Evolutionary conservation across 64 coral and sea anemone genomes (phyloP).

Genomic region (Acropora tenuis): DNA sequence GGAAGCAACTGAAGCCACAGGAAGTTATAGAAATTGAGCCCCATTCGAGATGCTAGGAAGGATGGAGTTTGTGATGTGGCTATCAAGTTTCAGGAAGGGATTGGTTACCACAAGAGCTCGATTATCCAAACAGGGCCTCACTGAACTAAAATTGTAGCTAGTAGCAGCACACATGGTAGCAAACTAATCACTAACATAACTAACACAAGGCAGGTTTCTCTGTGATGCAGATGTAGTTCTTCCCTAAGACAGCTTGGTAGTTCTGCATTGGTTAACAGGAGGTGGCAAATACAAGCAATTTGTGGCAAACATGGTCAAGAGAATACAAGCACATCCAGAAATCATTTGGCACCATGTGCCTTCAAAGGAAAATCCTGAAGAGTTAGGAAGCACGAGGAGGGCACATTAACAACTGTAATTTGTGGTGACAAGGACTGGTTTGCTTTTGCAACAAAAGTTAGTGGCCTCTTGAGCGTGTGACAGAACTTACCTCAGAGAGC

Average conservation of each 20-base stretch:
- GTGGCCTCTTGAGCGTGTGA: slow-evolving; percentile 8
- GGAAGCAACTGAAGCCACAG: too few relatives aligned
- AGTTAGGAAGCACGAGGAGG: neutral
- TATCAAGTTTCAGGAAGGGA: neutral
- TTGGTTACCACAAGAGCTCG: too few relatives aligned
- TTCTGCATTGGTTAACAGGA: neutral
- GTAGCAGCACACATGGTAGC: too few relatives aligned
- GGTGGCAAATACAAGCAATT: neutral
- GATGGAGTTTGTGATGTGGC: too few relatives aligned
- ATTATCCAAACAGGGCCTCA: too few relatives aligned
- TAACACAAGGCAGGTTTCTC: too few relatives aligned
- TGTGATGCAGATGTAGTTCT: neutral
- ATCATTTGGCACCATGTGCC: neutral
- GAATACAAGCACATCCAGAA: neutral
- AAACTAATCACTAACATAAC: too few relatives aligned
- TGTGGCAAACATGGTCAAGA: slow-evolving; percentile 20
- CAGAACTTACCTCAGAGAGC: neutral
- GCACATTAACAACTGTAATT: neutral
- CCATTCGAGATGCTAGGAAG: too few relatives aligned
- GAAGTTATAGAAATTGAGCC: too few relatives aligned
- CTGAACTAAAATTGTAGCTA: neutral
- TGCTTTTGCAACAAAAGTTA: neutral
- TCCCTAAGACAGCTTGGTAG: neutral
- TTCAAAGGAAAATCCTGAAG: slow-evolving; percentile 11
- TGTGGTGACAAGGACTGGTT: neutral